Evolutionary conservation across 2,888 invertebrate genomes (phyloP), one percentile per base, ranked within the genome.

Genomic region (Carcina quercana): DNA sequence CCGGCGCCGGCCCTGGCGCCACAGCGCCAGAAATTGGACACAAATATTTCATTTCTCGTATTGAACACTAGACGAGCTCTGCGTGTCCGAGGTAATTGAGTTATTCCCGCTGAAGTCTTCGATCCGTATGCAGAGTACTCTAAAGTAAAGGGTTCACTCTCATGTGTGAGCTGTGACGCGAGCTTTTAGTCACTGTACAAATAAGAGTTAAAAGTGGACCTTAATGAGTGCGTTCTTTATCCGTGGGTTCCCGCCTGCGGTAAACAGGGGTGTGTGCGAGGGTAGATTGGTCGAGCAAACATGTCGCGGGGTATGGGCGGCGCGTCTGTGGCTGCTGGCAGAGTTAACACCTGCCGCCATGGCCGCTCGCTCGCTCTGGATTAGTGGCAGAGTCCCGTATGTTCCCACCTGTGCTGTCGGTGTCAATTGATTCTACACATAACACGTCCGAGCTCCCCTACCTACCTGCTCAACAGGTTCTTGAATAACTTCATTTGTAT

Each of bases 41-140:
- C 70, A 68, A 74, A 75, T 76, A 76, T 78, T 78, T 73, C 70
- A 76, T 79, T 76, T 70, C 73, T 71, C 58, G 57, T 62, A 75
- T 69, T 68, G 65, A 70, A 63, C 50, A 50, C 66, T 67, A 68
- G 60, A 43, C 50, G 52, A 43, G 41, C 32, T 39, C 49, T 56
- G 59, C 59, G 62, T 61, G 60, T 44, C 40, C 37, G 42, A 34
- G 36, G 58, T 75, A 79, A 79, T 80, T 76, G 72, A 17, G 78
- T 76, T 71, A 73, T 71, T 70, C 56, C 52, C 50, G 50, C 42
- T 38, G 30, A 37, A 28, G 12, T 41, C 35, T 32, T 43, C 35
- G 47, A 38, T n/a, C 44, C 42, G 38, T 43, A 43, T 45, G 39
- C 38, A 37, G 36, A 38, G 37, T 42, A 37, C 30, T 21, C 31